Base-by-base conservation (phyloP, 2,888 invertebrate genomes). In the Spodoptera exigua region DNA sequence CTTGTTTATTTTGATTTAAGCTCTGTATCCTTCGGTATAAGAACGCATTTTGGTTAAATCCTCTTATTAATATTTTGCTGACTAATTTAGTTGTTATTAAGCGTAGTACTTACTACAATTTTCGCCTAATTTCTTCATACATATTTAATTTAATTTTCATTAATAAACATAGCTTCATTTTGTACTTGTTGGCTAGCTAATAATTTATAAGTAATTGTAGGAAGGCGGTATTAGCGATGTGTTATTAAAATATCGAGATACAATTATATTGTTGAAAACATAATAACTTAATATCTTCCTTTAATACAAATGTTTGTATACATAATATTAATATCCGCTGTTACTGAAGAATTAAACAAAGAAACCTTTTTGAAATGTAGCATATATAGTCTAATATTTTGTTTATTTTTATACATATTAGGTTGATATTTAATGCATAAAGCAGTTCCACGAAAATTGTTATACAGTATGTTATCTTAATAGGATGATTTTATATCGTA, bases 271-370 rank as follows among this genome's bases (percentile, higher is more conserved):
- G n/a, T 43, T 40, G 34, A 14, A 37, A 44, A 57, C 37, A 56
- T 37, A 54, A 54, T 45, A 48, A 61, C 27, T 12, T 60, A 21
- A 18, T 27, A 18, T 39, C 47, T 4, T 12, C 12, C 11, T 12
- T 4, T 12, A n/a, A 18, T 5, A 12, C 12, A n/a, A n/a, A 12
- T 12, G 18, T 18, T 41, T 17, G 47, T 13, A 12, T 47, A 44
- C 44, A 35, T 37, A 64, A 59, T 58, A 47, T 54, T 70, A 47
- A 52, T 40, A 36, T 40, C 37, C 13, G 4, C 2, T n/a, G 51
- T 55, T 55, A 59, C 71, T 55, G 40, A 39, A 36, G 13, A 54
- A 43, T 35, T 55, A 39, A 59, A 34, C 11, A 58, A 65, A 51
- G 16, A 51, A 14, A 49, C 18, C 14, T 53, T 46, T 34, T n/a